Evolutionary conservation across 2,888 invertebrate genomes (phyloP).

Genomic region (Synanthedon vespiformis): DNA sequence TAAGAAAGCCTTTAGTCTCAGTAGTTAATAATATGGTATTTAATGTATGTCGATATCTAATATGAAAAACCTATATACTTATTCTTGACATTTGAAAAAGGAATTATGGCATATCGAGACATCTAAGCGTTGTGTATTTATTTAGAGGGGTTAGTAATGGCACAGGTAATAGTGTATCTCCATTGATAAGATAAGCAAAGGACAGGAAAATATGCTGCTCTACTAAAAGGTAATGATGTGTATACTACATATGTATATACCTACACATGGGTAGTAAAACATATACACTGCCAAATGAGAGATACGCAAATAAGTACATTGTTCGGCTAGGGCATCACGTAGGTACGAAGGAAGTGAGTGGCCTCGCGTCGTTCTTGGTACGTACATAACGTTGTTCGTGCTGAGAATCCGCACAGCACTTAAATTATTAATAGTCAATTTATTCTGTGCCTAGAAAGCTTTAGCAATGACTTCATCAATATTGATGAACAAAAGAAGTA

Average conservation of each 20-base stretch:
- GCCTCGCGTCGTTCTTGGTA: conserved; percentile 51
- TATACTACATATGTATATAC: neutral
- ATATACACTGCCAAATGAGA: conserved; percentile 5
- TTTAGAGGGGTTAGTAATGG: neutral
- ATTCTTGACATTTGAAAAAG: too few species aligned
- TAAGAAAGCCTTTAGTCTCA: too few species aligned
- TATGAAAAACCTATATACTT: too few species aligned
- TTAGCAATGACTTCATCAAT: neutral
- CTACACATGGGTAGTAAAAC: neutral
- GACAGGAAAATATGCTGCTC: neutral
- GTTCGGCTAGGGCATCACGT: conserved; percentile 21
- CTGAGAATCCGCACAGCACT: conserved; percentile 27
- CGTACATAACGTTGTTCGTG: conserved; percentile 39
- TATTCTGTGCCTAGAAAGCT: neutral
- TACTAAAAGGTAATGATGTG: too few species aligned
- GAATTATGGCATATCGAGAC: too few species aligned
- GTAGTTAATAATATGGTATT: too few species aligned
- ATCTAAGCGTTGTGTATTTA: neutral
- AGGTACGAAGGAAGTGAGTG: conserved; percentile 38
- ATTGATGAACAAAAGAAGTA: neutral
- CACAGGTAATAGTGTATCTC: neutral
- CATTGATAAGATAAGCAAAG: neutral
- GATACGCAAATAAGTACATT: conserved; percentile 13
- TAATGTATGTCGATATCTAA: too few species aligned
- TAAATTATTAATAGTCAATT: neutral